Percentiles rank a stretch among this genome's conserved stretches.
Evolutionary conservation across 2,797 vertebrate species (phyloP).

Genomic region (Acanthiza pusilla): DNA sequence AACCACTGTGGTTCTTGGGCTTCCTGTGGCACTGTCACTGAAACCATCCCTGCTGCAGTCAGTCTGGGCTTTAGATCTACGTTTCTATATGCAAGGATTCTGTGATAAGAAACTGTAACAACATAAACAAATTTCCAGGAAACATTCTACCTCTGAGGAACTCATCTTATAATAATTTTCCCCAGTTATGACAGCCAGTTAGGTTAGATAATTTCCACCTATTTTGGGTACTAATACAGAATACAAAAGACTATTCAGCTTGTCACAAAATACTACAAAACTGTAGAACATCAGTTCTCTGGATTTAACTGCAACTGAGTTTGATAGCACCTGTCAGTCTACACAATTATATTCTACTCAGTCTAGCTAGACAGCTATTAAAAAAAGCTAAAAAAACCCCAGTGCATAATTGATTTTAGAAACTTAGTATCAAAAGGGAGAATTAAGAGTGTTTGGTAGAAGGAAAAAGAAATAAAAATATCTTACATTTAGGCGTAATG

Average conservation of each 20-base stretch:
- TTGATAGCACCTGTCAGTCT: neutral
- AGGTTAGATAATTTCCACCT: neutral
- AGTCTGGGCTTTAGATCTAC: no score
- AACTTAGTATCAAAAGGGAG: neutral
- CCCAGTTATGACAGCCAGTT: neutral
- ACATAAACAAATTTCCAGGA: neutral
- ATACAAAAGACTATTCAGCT: neutral
- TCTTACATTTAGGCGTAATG: neutral
- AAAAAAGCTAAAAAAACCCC: neutral
- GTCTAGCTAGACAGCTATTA: neutral
- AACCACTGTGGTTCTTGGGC: neutral
- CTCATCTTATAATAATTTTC: neutral
- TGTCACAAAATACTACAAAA: neutral
- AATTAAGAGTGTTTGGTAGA: neutral
- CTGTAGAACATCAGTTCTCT: neutral
- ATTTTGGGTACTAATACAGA: neutral
- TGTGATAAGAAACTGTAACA: neutral
- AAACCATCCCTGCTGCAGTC: neutral
- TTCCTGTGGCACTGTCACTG: neutral
- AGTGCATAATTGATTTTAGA: neutral
- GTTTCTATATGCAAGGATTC: neutral
- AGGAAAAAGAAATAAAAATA: neutral
- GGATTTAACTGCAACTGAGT: neutral
- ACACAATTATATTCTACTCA: neutral
- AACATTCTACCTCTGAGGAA: neutral